Conservation (phyloP, 2,888 invertebrate genomes). For the Xylota segnis region DNA sequence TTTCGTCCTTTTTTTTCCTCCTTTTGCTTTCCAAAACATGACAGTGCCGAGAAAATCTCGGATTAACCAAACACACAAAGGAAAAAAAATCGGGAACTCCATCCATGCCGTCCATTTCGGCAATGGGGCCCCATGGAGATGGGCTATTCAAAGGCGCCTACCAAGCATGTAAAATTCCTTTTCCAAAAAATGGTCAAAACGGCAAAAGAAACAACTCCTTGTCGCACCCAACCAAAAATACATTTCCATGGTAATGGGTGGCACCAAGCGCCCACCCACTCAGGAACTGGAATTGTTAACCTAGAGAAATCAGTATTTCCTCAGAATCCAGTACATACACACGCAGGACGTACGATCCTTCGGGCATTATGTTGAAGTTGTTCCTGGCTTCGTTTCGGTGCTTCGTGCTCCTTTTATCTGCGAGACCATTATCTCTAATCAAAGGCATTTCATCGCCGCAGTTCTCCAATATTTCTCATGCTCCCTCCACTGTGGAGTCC, state of each 20-base stretch:
- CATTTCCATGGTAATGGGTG: conserved; percentile 68
- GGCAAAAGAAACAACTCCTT: conserved; percentile 69
- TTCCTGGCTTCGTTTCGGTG: conserved; percentile 55
- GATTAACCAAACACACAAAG: conserved; percentile 43
- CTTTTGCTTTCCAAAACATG: background rate
- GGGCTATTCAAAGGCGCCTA: conserved; percentile 71
- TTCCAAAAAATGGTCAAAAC: conserved; percentile 58
- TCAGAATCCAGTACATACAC: conserved; percentile 38
- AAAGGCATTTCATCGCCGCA: conserved; percentile 76
- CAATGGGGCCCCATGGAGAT: conserved; percentile 53
- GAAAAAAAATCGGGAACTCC: conserved; percentile 6
- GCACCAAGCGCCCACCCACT: conserved; percentile 27
- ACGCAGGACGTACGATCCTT: conserved; percentile 38
- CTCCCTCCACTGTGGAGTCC: background rate
- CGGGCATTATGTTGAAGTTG: conserved; percentile 56
- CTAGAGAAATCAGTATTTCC: conserved; percentile 62
- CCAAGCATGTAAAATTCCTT: conserved; percentile 56
- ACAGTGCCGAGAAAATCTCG: conserved; percentile 54
- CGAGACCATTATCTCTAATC: conserved; percentile 76
- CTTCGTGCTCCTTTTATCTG: conserved; percentile 61
- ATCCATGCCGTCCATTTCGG: conserved; percentile 38
- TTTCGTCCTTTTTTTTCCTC: conserved; percentile 30
- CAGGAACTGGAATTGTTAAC: conserved; percentile 55
- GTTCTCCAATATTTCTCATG: conserved; percentile 51
- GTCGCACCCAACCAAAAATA: conserved; percentile 71